Evolutionary conservation across 1,140 invertebrate genomes (phyloP), one percentile per base, ranked within the genome.

Genomic region (Anagrus nilaparvatae): DNA sequence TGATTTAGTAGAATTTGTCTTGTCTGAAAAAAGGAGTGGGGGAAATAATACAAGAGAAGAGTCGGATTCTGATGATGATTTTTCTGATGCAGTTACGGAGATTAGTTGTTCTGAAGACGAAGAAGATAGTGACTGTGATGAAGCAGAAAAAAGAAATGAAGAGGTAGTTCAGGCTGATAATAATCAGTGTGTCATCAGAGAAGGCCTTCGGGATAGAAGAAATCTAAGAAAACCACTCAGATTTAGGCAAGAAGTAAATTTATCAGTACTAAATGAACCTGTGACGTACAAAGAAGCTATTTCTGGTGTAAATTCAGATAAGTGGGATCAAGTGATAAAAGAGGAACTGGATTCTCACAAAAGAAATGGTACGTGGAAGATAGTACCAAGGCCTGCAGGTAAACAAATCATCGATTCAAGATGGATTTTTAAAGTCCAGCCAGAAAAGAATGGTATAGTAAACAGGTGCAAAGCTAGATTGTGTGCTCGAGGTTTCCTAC

Each of bases 321-420:
- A 49, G 18, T 59, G 56, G 56, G 43, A 20, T 30, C 46, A 39
- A 12, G 49, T 55, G 7, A 57, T 60, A 8, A 19, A 44, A 13
- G 46, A 59, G 43, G 58, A 58, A 43, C 31, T 60, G 6, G 38
- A 46, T 13, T 35, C 53, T 28, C 49, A 52, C 30, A 3, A 49
- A 1, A 36, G 43, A 13, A 58, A 58, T 44, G 18, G 32, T n/a
- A 59, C 55, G 2, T 58, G 55, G 56, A 43, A 33, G 45, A 45
- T 60, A 19, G 46, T 52, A 5, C 30, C 49, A 17, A 46, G 51
- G 38, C 48, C 43, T 10, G 13, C 6, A 31, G 45, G 45, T 39
- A 40, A 39, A 6, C 55, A 49, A 38, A 4, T 41, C 5, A 54
- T 56, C 5, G 37, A 35, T 18, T 52, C 45, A 23, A 59, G 53